Conservation (phyloP, 2,888 invertebrate species). For the Drosophila rellima region DNA sequence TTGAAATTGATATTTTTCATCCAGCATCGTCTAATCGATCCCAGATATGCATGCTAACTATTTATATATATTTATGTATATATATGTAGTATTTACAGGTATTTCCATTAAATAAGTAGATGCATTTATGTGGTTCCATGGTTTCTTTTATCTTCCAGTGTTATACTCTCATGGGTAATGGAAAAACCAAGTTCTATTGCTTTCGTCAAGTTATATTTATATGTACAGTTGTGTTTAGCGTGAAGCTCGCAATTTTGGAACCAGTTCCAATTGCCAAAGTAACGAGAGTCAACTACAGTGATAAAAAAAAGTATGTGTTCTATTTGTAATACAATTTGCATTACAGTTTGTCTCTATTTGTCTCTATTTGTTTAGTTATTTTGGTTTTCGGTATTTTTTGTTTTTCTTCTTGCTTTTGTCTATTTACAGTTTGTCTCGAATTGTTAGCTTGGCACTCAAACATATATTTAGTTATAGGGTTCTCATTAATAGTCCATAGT, state of each 20-base stretch:
- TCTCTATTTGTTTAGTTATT: slow-evolving; percentile 30
- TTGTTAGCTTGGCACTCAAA: slow-evolving; percentile 85
- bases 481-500: slow-evolving; percentile 41
- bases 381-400: slow-evolving; percentile 12
- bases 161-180: slow-evolving; percentile 34
- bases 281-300: slow-evolving; percentile 33
- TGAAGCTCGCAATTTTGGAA: slow-evolving; percentile 17
- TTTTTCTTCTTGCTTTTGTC: slow-evolving; percentile 24
- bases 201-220: slow-evolving; percentile 12
- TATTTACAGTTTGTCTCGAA: slow-evolving; percentile 68
- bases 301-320: not conserved
- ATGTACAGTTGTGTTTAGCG: slow-evolving; percentile 18
- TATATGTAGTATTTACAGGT: slow-evolving; percentile 44
- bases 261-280: slow-evolving; percentile 21
- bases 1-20: slow-evolving; percentile 27
- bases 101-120: slow-evolving; percentile 29
- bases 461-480: slow-evolving; percentile 58
- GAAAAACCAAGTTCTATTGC: slow-evolving; percentile 12
- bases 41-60: slow-evolving; percentile 49
- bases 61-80: slow-evolving; percentile 30
- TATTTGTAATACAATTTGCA: slow-evolving; percentile 18
- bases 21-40: slow-evolving; percentile 25
- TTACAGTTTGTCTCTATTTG: slow-evolving; percentile 32
- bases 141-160: slow-evolving; percentile 13
- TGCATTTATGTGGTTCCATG: slow-evolving; percentile 16